These are phyloP conservation scores for Chiridota heheva DNA, from an alignment of 35 echinoderm and acorn worm species.

Conservation along the genomic window DNA sequence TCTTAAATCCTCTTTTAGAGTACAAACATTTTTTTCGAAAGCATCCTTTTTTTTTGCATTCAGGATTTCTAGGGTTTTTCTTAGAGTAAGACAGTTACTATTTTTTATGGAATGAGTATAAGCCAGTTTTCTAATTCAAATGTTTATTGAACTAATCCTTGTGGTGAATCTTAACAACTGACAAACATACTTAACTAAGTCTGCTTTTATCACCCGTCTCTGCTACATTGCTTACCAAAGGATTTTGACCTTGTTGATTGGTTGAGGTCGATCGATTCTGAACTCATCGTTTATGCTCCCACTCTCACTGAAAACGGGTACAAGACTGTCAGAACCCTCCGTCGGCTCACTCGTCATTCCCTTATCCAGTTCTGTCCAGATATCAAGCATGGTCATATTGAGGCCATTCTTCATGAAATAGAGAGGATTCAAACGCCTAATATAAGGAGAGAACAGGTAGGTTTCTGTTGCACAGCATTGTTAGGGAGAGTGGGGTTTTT, in stretches of 20 bases:
- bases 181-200: too few relatives aligned
- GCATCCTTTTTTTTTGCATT: too few relatives aligned
- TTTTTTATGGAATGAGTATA: too few relatives aligned
- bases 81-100: too few relatives aligned
- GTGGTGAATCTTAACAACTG: too few relatives aligned
- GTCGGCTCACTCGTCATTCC: constrained; percentile 58
- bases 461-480: not conserved
- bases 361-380: constrained; percentile 74
- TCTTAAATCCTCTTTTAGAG: too few relatives aligned
- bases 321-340: constrained; percentile 63
- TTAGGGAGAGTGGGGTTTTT: too few relatives aligned
- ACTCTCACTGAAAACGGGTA: constrained; percentile 79
- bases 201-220: too few relatives aligned
- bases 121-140: too few relatives aligned
- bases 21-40: too few relatives aligned
- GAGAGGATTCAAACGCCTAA: constrained; percentile 69
- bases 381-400: constrained; percentile 76
- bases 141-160: too few relatives aligned
- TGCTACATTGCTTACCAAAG: constrained; percentile 10
- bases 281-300: constrained; percentile 71
- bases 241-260: constrained; percentile 70
- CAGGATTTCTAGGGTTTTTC: too few relatives aligned
- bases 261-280: constrained; percentile 68
- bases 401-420: constrained; percentile 80
- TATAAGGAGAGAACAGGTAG: constrained; percentile 52